These are phyloP conservation scores for Microcebus ravelobensis DNA, from an alignment of 2,113 vertebrate genomes.

Conservation along the genomic window DNA sequence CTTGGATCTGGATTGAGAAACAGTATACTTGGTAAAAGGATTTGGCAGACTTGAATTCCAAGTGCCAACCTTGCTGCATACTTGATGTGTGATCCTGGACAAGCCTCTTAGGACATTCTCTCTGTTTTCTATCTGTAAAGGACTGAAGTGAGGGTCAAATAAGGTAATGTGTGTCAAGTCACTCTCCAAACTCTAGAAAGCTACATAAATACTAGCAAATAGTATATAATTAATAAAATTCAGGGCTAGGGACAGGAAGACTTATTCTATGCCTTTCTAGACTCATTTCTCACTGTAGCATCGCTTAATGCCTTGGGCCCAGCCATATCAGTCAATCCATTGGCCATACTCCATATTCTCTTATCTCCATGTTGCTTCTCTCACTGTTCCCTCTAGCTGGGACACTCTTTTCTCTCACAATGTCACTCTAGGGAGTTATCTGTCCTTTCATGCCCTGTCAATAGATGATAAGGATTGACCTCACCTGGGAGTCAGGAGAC, in stretches of 20 bases:
- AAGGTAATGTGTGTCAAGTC: background rate
- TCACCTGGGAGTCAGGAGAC: background rate
- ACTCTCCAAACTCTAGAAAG: background rate
- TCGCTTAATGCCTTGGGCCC: background rate
- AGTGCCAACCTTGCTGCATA: background rate
- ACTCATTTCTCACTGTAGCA: background rate
- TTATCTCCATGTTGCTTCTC: background rate
- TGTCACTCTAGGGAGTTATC: background rate
- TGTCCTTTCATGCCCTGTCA: background rate
- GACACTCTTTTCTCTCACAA: background rate
- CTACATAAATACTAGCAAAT: background rate
- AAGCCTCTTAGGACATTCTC: background rate
- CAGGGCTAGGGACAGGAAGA: background rate
- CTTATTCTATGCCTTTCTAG: background rate
- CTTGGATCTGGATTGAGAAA: background rate
- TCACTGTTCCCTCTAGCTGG: background rate
- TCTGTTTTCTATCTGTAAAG: background rate
- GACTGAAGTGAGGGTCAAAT: background rate
- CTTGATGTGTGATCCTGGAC: background rate
- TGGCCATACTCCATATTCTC: background rate
- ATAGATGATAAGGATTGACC: background rate
- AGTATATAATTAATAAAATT: background rate
- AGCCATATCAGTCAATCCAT: background rate
- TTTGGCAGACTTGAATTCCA: slow-evolving; percentile 2
- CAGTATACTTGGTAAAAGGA: background rate